Evolutionary conservation across 2,113 vertebrate genomes (phyloP).

Genomic region (Formicarius rufipectus): DNA sequence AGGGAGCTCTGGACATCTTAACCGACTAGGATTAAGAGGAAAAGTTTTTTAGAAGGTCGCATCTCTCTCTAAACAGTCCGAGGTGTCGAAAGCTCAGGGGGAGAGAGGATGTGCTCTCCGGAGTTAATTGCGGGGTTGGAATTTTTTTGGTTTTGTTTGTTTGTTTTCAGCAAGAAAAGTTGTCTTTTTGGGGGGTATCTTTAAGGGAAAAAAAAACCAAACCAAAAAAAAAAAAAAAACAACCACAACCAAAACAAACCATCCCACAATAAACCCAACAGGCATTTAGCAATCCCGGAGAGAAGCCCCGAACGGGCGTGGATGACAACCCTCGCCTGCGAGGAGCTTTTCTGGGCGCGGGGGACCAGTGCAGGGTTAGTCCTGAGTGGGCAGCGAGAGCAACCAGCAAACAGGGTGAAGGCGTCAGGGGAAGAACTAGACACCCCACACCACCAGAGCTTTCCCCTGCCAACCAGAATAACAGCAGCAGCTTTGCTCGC

Average conservation of each 20-base stretch:
- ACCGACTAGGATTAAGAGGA: conserved; percentile 27
- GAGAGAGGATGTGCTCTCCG: conserved; percentile 4
- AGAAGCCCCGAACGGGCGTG: background rate
- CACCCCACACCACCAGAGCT: no score
- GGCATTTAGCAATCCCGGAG: background rate
- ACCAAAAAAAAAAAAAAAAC: no score
- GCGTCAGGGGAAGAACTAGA: accelerated
- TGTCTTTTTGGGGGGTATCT: no score
- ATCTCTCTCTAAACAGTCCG: conserved; percentile 22
- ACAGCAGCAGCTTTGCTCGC: background rate
- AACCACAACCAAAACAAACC: no score
- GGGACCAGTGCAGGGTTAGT: background rate
- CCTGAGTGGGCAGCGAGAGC: background rate
- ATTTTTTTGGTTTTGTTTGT: background rate
- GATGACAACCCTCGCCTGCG: background rate
- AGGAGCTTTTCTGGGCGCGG: background rate
- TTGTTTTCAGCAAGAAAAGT: background rate
- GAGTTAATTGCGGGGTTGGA: background rate
- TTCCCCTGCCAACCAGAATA: background rate
- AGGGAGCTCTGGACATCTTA: background rate
- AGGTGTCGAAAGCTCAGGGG: conserved; percentile 53
- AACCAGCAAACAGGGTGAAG: background rate
- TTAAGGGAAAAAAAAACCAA: background rate
- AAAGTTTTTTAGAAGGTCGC: conserved; percentile 51
- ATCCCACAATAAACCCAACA: background rate